Evolutionary conservation across 2,888 invertebrate species (phyloP).

Genomic region (Sarcophaga caerulescens): DNA sequence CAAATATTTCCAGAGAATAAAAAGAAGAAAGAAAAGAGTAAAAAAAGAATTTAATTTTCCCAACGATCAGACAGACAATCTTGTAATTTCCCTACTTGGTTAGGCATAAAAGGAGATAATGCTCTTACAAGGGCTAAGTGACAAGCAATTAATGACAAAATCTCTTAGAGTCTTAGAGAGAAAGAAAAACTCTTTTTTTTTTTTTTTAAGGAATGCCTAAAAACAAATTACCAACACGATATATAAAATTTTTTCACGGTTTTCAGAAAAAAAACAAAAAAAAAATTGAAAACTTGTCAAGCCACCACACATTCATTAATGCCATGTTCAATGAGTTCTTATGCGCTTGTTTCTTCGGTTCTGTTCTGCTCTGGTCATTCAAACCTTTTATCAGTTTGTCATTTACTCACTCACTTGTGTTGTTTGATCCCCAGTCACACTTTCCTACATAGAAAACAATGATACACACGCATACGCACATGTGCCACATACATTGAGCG

Average conservation of each 20-base stretch:
- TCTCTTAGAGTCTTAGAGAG: slow-evolving; percentile 19
- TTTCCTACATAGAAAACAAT: slow-evolving; percentile 44
- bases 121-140: slow-evolving; percentile 31
- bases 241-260: neutral
- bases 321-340: slow-evolving; percentile 31
- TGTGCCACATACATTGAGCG: neutral
- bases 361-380: slow-evolving; percentile 35
- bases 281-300: slow-evolving; percentile 60
- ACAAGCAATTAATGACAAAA: slow-evolving; percentile 48
- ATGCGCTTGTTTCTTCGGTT: neutral
- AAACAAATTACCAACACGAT: slow-evolving; percentile 55
- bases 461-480: slow-evolving; percentile 1
- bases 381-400: slow-evolving; percentile 51
- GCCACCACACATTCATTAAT: slow-evolving; percentile 61
- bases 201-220: slow-evolving; percentile 1
- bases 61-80: neutral
- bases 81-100: neutral
- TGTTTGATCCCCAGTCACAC: slow-evolving; percentile 67
- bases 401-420: slow-evolving; percentile 61
- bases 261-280: neutral
- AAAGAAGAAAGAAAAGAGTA: no score
- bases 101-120: neutral
- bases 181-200: slow-evolving; percentile 21
- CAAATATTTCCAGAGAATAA: no score
- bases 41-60: no score